Base-by-base conservation (phyloP, 2,888 invertebrate genomes). In the Acrocyrtus sp. region DNA sequence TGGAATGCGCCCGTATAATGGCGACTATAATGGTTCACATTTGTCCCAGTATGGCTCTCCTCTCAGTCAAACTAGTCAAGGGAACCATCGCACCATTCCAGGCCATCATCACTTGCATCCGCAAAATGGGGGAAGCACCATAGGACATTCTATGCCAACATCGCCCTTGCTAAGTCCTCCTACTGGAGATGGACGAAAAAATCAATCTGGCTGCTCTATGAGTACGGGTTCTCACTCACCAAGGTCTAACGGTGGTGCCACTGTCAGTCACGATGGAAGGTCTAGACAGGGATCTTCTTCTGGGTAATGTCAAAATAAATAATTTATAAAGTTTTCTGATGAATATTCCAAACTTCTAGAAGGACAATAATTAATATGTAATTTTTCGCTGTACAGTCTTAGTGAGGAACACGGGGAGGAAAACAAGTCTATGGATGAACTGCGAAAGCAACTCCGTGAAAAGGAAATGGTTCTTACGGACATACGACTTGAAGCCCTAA, bases 401-500 rank as follows among this genome's bases (percentile, higher is more conserved):
- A 67, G 72, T 43, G 75, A 72, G 29, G 78, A 77, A 6, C 34
- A 34, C 12, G 47, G 21, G 0, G 77, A 78, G 45, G 78, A 80
- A 17, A 85, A 63, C 69, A 87, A 87, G 72, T 85, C 86, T 3
- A 87, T 89, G 4, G 93, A 92, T 81, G 95, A 96, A 81, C 86
- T 99, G 81, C 94, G 95, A 84, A 93, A 95, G 83, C 96, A 98
- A 84, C 87, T 99, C 57, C 88, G 96, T 41, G 97, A 98, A 83
- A 98, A 98, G 84, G 98, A 99, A 85, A 89, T 96, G 83, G 95
- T 96, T 73, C 87, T 99, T 78, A 98, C 98, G 1, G 98, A 99
- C 84, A 96, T 98, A 74, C 88, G 98, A 77, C 87, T 99, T 77
- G 98, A 99, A 85, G 98, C 98, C 6, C 87, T 99, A 34, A 96